Percentiles rank a stretch among this genome's conserved stretches.
These are phyloP conservation scores for Poecilia velifera DNA, from an alignment of 2,797 vertebrate species.

Conservation along the genomic window DNA sequence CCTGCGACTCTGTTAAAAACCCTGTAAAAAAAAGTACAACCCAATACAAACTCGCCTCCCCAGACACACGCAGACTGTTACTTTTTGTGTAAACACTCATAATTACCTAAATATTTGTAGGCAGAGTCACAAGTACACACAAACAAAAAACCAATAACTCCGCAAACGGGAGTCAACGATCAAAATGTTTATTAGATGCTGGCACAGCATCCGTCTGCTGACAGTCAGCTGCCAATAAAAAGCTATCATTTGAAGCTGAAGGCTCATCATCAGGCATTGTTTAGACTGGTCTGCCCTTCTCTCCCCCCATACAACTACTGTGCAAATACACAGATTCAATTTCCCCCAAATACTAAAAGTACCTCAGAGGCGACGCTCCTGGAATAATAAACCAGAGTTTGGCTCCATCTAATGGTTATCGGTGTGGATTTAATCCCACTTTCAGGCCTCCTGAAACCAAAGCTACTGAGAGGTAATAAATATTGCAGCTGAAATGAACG, in stretches of 20 bases:
- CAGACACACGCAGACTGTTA: conserved; percentile 32
- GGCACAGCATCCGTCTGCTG: conserved; percentile 59
- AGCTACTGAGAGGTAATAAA: neutral
- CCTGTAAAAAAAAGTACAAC: conserved; percentile 67
- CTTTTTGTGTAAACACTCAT: conserved; percentile 42
- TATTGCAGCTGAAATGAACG: neutral
- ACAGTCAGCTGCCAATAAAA: conserved; percentile 72
- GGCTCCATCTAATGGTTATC: conserved; percentile 70
- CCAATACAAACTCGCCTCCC: conserved; percentile 27
- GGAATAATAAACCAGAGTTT: conserved; percentile 38
- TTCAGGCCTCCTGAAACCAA: neutral
- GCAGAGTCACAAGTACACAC: conserved; percentile 29
- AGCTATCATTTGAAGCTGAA: conserved; percentile 71
- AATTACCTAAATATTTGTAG: conserved; percentile 54
- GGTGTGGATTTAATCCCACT: neutral
- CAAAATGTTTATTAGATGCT: conserved; percentile 60
- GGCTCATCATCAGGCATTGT: conserved; percentile 73
- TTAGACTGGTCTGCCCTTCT: conserved; percentile 55
- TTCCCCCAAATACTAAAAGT: conserved; percentile 51
- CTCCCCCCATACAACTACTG: conserved; percentile 42
- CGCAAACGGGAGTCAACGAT: conserved; percentile 57
- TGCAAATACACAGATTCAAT: conserved; percentile 64
- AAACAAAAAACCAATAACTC: conserved; percentile 34
- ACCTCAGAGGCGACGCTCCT: too few species aligned
- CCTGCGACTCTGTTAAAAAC: conserved; percentile 64